Conservation (phyloP, 2,797 vertebrate genomes). For the Alectoris magna region DNA sequence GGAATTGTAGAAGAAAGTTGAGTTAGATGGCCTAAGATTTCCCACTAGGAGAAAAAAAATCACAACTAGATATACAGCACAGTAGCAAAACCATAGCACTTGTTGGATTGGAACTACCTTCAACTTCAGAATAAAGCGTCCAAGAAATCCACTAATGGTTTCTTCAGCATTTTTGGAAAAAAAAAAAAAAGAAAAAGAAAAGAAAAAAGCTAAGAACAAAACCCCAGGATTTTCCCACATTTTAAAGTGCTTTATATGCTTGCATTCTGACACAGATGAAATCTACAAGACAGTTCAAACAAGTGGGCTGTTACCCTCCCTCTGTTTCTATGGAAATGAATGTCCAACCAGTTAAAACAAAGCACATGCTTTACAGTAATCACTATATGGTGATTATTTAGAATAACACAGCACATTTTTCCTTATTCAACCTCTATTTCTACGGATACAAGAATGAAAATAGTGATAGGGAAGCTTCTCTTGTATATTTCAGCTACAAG, state of each 20-base stretch:
- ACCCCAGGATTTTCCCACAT: conserved; percentile 33
- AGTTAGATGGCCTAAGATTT: not conserved
- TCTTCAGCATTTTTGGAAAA: not conserved
- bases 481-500: not conserved
- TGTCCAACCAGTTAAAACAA: conserved; percentile 50
- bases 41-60: not conserved
- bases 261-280: conserved; percentile 45
- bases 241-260: conserved; percentile 51
- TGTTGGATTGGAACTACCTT: not conserved
- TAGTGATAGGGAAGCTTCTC: not conserved
- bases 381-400: conserved; percentile 53
- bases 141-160: not conserved
- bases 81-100: not conserved
- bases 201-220: not conserved
- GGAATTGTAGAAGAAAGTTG: not conserved
- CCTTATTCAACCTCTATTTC: conserved; percentile 20
- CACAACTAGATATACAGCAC: not conserved
- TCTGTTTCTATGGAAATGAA: conserved; percentile 71
- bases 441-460: conserved; percentile 47
- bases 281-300: conserved; percentile 55
- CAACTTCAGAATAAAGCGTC: not conserved
- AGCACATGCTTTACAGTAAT: conserved; percentile 48
- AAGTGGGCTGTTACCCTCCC: conserved; percentile 22
- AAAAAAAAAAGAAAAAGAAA: not conserved
- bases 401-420: conserved; percentile 54